These are phyloP conservation scores for Anaspis maculata DNA, from an alignment of 2,888 invertebrate genomes.

Conservation along the genomic window DNA sequence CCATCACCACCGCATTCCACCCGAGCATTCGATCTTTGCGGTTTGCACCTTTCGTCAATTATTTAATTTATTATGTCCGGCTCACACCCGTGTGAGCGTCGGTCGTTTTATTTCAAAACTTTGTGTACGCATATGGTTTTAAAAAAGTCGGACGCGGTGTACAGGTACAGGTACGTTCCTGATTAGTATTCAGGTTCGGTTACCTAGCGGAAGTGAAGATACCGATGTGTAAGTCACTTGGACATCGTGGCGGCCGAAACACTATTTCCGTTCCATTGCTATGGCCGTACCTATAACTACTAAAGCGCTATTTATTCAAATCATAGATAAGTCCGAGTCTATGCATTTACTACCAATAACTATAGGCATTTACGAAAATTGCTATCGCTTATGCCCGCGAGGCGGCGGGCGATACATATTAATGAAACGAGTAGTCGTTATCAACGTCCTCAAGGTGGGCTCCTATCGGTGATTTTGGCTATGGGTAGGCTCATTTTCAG, in stretches of 20 bases:
- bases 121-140: no score
- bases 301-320: conserved; percentile 19
- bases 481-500: no score
- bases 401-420: no score
- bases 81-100: no score
- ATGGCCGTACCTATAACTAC: no score
- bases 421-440: no score
- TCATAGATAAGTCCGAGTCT: conserved; percentile 15
- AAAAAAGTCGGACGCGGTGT: conserved; percentile 17
- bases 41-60: no score
- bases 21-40: no score
- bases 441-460: no score
- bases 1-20: conserved; percentile 5
- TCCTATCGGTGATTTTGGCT: no score
- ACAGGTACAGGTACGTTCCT: conserved; percentile 9
- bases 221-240: conserved; percentile 35
- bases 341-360: conserved; percentile 13
- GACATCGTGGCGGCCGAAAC: conserved; percentile 34
- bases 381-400: background rate
- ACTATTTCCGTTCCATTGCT: conserved; percentile 30
- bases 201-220: conserved; percentile 34
- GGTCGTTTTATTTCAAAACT: no score
- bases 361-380: background rate
- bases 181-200: conserved; percentile 34
- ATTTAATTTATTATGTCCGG: no score